phyloP scores from a whole-genome alignment of 2,888 invertebrate species.

The Idaea biselata region DNA sequence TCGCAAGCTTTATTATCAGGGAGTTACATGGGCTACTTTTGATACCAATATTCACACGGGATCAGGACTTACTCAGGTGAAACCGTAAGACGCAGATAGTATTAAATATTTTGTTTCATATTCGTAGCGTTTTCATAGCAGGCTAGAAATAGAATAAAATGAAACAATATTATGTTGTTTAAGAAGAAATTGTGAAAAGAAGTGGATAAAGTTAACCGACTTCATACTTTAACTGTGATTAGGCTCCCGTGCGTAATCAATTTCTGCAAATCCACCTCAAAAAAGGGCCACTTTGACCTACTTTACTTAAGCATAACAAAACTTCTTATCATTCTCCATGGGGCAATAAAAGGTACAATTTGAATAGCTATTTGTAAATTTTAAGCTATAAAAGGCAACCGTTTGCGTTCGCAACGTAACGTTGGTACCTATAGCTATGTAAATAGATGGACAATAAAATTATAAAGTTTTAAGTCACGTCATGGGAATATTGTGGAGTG shows the following conservation, averaged over 20 bases:
- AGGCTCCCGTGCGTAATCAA: not conserved
- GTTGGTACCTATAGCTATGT: not conserved
- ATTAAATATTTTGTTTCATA: too few species aligned
- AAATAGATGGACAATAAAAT: conserved; percentile 15
- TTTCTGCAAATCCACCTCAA: not conserved
- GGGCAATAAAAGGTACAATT: conserved; percentile 33
- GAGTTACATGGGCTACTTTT: too few species aligned
- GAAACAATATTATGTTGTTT: too few species aligned
- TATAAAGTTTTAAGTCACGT: conserved; percentile 20
- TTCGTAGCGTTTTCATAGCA: too few species aligned
- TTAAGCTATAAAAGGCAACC: conserved; percentile 23
- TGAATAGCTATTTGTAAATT: conserved; percentile 28
- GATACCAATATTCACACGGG: too few species aligned
- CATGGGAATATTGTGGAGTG: conserved; percentile 15
- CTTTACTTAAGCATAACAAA: conserved; percentile 10
- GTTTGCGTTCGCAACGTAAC: conserved; percentile 8
- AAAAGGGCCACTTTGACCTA: not conserved
- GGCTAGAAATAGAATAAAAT: too few species aligned
- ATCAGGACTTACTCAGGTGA: too few species aligned
- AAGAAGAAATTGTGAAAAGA: too few species aligned
- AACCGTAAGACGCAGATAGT: too few species aligned
- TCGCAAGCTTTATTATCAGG: too few species aligned
- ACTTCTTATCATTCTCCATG: conserved; percentile 33
- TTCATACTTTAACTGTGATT: not conserved
- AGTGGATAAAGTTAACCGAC: not conserved